Evolutionary conservation across 1,140 invertebrate species (phyloP).

Genomic region (Acarapis woodi): DNA sequence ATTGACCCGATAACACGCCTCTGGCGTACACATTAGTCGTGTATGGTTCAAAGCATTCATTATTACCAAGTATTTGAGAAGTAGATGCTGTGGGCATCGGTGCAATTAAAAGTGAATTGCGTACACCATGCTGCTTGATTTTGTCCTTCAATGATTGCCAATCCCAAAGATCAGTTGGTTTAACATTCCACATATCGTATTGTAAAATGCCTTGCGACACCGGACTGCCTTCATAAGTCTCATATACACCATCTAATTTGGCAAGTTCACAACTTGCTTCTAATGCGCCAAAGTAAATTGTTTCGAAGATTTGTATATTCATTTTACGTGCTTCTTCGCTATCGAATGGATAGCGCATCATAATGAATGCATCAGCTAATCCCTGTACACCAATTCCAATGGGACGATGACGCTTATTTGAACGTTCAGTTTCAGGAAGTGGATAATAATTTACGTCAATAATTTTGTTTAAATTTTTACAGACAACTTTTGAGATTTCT

Average conservation of each 20-base stretch:
- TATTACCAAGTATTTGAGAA: conserved; percentile 94
- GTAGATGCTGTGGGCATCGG: conserved; percentile 99
- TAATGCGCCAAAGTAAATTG: conserved; percentile 83
- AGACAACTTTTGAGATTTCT: conserved; percentile 57
- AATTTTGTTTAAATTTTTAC: conserved; percentile 81
- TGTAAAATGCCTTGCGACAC: conserved; percentile 86
- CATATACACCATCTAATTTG: conserved; percentile 51
- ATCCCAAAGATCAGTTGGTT: conserved; percentile 60
- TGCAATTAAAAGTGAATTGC: conserved; percentile 78
- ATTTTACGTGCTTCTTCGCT: conserved; percentile 45
- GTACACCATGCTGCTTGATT: conserved; percentile 61
- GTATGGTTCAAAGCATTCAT: conserved; percentile 93
- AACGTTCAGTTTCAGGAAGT: conserved; percentile 44
- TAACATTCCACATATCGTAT: conserved; percentile 90
- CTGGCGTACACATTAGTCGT: conserved; percentile 89
- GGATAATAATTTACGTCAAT: conserved; percentile 96
- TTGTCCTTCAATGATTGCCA: conserved; percentile 56
- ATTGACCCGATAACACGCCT: conserved; percentile 67
- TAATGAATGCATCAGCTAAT: conserved; percentile 77
- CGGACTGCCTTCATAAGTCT: conserved; percentile 65
- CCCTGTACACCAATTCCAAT: conserved; percentile 90
- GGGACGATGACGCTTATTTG: conserved; percentile 73
- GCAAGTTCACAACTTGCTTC: conserved; percentile 90
- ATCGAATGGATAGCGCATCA: conserved; percentile 71
- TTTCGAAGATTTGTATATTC: conserved; percentile 93